Percentiles rank a stretch among this genome's conserved stretches.
These are phyloP conservation scores for Pygoscelis adeliae DNA, from an alignment of 2,113 vertebrate species.

Conservation along the genomic window DNA sequence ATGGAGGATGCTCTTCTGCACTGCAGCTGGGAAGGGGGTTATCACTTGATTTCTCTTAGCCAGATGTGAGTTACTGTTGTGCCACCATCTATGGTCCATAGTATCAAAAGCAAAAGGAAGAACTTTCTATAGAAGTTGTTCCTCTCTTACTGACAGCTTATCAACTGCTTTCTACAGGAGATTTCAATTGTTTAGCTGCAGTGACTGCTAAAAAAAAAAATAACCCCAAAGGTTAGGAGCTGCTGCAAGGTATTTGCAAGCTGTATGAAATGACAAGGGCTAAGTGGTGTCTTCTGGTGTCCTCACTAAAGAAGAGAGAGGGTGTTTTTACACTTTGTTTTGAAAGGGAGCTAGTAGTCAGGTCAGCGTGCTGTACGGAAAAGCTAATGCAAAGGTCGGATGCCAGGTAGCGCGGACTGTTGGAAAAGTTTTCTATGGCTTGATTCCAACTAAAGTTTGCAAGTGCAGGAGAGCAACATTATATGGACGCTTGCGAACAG, in stretches of 20 bases:
- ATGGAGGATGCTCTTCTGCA: background rate
- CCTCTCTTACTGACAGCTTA: background rate
- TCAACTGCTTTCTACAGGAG: background rate
- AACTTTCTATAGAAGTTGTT: background rate
- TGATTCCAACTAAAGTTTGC: background rate
- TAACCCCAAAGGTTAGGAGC: background rate
- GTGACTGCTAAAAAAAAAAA: background rate
- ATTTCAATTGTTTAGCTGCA: background rate
- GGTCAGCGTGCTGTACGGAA: fast-evolving
- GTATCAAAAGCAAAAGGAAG: background rate
- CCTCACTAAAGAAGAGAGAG: background rate
- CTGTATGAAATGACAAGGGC: background rate
- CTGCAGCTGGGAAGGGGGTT: background rate
- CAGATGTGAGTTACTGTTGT: background rate
- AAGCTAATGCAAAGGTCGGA: background rate
- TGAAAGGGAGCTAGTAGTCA: background rate
- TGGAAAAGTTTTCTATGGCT: background rate
- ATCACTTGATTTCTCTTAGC: background rate
- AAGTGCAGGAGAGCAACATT: background rate
- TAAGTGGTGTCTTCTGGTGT: background rate
- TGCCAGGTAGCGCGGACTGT: background rate
- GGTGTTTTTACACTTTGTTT: background rate
- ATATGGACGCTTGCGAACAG: background rate
- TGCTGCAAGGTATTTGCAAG: background rate
- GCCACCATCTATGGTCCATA: background rate